Evolutionary conservation across 2,888 invertebrate genomes (phyloP).

Genomic region (Agrochola circellaris): DNA sequence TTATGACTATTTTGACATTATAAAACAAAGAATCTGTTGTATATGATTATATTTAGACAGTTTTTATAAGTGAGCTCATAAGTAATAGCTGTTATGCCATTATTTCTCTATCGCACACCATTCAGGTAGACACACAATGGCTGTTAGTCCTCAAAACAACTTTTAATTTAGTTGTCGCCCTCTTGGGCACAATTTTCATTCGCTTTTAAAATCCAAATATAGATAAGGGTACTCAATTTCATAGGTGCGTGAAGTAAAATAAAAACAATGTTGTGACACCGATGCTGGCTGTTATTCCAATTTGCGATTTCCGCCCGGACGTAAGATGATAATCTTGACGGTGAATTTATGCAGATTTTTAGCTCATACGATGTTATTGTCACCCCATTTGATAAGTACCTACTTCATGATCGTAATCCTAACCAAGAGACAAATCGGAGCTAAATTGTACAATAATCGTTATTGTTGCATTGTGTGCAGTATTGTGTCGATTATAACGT

Average conservation of each 20-base stretch:
- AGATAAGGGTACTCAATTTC: not conserved
- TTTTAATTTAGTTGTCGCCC: not conserved
- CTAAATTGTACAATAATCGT: constrained; percentile 38
- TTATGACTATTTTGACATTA: constrained; percentile 4
- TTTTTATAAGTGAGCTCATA: not conserved
- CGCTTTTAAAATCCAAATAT: too few relatives aligned
- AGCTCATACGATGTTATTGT: not conserved
- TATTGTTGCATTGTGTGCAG: constrained; percentile 45
- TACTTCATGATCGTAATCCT: constrained; percentile 10
- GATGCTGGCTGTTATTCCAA: constrained; percentile 2
- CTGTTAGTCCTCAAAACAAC: not conserved
- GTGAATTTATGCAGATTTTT: constrained; percentile 24
- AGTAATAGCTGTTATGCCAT: not conserved
- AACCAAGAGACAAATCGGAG: constrained; percentile 21
- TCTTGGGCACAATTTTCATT: not conserved
- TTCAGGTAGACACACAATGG: not conserved
- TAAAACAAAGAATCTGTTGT: not conserved
- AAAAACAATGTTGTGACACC: not conserved
- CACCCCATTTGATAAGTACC: not conserved
- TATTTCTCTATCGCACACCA: not conserved
- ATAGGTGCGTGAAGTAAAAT: not conserved
- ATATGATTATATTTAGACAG: not conserved
- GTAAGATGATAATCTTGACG: not conserved
- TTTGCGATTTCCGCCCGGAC: not conserved
- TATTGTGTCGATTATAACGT: constrained; percentile 20